Evolutionary conservation across 1,140 invertebrate species (phyloP).

Genomic region (Rhopalosiphum padi): DNA sequence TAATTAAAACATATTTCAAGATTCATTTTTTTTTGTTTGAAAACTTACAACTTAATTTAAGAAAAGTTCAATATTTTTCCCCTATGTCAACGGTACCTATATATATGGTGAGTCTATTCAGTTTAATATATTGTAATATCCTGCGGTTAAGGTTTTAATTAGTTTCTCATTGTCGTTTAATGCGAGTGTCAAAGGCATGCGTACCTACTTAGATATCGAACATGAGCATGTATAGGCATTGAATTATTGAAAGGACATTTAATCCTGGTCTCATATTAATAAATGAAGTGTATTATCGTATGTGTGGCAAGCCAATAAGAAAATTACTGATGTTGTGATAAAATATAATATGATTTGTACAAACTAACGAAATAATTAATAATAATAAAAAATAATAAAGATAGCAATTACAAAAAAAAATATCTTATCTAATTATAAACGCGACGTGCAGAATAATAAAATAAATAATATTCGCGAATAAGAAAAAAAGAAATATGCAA

Average conservation of each 20-base stretch:
- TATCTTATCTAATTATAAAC: neutral
- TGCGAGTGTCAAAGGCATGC: constrained; percentile 13
- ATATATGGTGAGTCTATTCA: neutral
- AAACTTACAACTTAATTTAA: neutral
- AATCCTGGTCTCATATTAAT: neutral
- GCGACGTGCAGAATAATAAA: neutral
- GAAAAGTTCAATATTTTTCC: neutral
- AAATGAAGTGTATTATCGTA: neutral
- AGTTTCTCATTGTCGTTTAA: constrained; percentile 32
- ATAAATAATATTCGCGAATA: neutral
- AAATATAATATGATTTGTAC: neutral
- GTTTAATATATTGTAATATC: neutral
- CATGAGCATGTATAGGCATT: neutral
- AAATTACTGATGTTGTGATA: neutral
- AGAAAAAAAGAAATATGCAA: neutral
- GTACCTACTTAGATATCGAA: neutral
- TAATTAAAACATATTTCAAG: neutral
- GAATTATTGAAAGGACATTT: constrained; percentile 31
- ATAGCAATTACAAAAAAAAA: neutral
- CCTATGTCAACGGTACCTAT: neutral
- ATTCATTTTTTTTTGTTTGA: neutral
- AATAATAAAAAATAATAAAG: neutral
- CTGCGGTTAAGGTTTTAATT: constrained; percentile 23
- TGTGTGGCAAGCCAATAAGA: neutral
- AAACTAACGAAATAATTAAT: neutral